Conservation (phyloP, 30 jellyfish, hydroid and myxozoan species). For the Rhopilema esculentum region DNA sequence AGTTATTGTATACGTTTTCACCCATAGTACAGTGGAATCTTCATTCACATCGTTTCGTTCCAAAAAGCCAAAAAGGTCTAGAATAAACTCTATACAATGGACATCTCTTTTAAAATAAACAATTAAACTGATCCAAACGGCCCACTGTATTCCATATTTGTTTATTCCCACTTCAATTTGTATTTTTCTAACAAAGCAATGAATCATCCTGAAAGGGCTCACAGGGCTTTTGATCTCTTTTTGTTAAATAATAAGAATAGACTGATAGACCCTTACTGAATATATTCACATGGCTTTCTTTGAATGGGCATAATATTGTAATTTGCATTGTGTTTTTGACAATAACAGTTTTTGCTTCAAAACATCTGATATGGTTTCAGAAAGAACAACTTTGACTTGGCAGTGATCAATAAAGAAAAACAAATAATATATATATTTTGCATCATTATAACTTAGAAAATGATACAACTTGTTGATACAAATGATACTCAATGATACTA, state of each 20-base stretch:
- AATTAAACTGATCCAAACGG: not conserved
- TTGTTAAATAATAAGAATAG: not conserved
- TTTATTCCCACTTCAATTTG: not conserved
- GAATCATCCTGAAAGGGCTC: not conserved
- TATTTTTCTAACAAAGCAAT: not conserved
- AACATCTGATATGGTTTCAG: not conserved
- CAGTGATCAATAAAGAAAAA: not conserved
- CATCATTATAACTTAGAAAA: not conserved
- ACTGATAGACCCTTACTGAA: not conserved
- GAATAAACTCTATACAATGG: not conserved
- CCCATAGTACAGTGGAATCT: not conserved
- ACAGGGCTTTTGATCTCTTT: not conserved
- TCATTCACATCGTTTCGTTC: not conserved
- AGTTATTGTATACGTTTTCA: not conserved
- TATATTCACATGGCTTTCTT: not conserved
- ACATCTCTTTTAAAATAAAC: not conserved
- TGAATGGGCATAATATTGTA: not conserved
- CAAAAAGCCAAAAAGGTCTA: not conserved
- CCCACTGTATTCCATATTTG: not conserved
- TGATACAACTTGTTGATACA: not conserved
- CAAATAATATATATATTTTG: not conserved
- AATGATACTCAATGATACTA: not conserved
- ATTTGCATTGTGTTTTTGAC: not conserved
- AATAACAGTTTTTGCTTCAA: not conserved
- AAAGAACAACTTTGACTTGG: not conserved